Conservation (phyloP, 2,888 invertebrate species). For the Apotomis betuletana region DNA sequence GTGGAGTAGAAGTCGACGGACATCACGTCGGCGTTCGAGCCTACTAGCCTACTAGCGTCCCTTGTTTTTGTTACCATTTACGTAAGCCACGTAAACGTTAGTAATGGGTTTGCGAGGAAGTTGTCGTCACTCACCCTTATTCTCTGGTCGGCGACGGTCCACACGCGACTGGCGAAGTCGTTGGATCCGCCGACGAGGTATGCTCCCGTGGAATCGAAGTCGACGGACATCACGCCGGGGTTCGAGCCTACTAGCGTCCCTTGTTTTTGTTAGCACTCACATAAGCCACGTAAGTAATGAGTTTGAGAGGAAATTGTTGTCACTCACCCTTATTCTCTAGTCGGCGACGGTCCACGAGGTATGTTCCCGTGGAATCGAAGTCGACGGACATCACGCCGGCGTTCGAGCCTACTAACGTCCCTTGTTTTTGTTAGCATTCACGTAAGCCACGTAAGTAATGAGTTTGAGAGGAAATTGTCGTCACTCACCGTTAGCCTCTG, state of each 20-base stretch:
- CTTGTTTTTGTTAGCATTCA: too few relatives aligned
- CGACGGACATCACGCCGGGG: conserved; percentile 97
- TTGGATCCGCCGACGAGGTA: conserved; percentile 96
- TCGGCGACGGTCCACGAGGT: conserved; percentile 96
- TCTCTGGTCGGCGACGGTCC: conserved; percentile 96
- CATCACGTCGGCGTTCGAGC: conserved; percentile 98
- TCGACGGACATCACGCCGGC: conserved; percentile 98
- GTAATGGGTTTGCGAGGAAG: too few relatives aligned
- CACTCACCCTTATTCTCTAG: conserved; percentile 93
- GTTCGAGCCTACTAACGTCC: conserved; percentile 85
- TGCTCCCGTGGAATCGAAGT: conserved; percentile 96
- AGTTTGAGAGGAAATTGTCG: too few relatives aligned
- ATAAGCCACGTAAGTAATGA: too few relatives aligned
- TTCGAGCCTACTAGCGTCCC: conserved; percentile 88
- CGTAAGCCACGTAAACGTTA: too few relatives aligned
- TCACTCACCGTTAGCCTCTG: conserved; percentile 93
- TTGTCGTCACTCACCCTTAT: conserved; percentile 88
- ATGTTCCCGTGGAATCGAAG: conserved; percentile 94
- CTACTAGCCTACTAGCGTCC: conserved; percentile 84
- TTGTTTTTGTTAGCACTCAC: too few relatives aligned
- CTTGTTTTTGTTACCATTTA: too few relatives aligned
- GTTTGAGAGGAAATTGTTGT: background rate
- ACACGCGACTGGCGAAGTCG: conserved; percentile 98
- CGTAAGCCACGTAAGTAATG: too few relatives aligned
- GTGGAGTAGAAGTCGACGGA: conserved; percentile 98